phyloP scores from a whole-genome alignment of 2,888 invertebrate genomes.

The Hydropsyche betteni region DNA sequence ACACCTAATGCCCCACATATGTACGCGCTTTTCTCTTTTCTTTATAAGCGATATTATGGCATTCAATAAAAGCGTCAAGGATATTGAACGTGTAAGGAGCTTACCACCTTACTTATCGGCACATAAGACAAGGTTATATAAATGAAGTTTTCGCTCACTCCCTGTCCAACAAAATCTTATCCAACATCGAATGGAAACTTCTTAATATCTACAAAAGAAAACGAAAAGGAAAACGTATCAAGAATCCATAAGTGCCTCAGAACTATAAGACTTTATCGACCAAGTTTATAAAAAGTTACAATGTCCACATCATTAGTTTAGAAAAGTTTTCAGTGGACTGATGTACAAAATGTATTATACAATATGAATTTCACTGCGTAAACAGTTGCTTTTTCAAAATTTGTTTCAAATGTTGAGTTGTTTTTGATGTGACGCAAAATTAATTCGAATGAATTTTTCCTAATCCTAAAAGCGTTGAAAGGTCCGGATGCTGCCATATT shows the following conservation, averaged over 20 bases:
- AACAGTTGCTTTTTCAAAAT: background rate
- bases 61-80: constrained; percentile 3
- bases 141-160: constrained; percentile 36
- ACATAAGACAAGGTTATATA: constrained; percentile 32
- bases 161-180: constrained; percentile 34
- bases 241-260: constrained; percentile 44
- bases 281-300: constrained; percentile 46
- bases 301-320: constrained; percentile 44
- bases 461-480: no score
- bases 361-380: background rate
- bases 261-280: constrained; percentile 45
- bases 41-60: no score
- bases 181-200: constrained; percentile 40
- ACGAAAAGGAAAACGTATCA: constrained; percentile 44
- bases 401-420: background rate
- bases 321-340: constrained; percentile 8
- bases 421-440: background rate
- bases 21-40: no score
- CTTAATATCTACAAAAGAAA: constrained; percentile 44
- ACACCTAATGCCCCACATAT: no score
- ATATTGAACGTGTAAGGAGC: constrained; percentile 27
- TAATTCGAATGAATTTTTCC: background rate
- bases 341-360: background rate
- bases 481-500: background rate
- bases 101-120: constrained; percentile 21